Evolutionary conservation across 2,113 vertebrate species (phyloP), one percentile per base, ranked within the genome.

Genomic region (Sialia sialis): DNA sequence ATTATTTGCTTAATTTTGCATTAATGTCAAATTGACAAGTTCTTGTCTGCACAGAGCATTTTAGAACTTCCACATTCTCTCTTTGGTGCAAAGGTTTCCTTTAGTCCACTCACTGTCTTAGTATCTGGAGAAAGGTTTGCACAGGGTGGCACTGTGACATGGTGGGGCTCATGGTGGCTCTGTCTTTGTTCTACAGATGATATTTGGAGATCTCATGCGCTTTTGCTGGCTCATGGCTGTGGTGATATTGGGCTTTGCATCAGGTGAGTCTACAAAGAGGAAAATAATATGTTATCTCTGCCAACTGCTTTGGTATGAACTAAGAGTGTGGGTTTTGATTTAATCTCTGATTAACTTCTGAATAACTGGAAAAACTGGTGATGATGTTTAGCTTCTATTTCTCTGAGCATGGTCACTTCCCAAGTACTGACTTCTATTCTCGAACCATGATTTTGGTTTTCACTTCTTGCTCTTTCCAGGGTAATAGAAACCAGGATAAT

Each of bases 191-290:
- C 64, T 89, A 18, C 91, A 99, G 99, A 99, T 99, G 97, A 98
- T 99, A 97, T 99, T 99, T 97, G 99, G 99, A 95, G 99, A 99
- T 90, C 96, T 99, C 55, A 97, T 99, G 73, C 98, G 99, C 73
- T 99, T 99, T 78, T 99, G 99, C 96, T 99, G 99, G 98, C 97
- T 99, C 87, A 99, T 98, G 98, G 97, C 98, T 82, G 98, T 99
- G 84, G 98, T 99, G 62, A 99, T 99, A 38, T 86, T 99, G 70
- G 99, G 98, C 69, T 99, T 99, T 97, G 98, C 99, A 85, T 98
- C 98, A 93, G 98, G 99, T 99, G 94, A 98, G 96, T 93, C 32
- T 54, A n/a, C 59, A 38, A 77, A 67, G 54, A 39, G 18, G 74
- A 92, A 21, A 66, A 38, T 29, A n/a, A 21, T 69, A 25, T 46